Base-by-base conservation (phyloP, 2,113 vertebrate genomes). In the Edolisoma coerulescens region DNA sequence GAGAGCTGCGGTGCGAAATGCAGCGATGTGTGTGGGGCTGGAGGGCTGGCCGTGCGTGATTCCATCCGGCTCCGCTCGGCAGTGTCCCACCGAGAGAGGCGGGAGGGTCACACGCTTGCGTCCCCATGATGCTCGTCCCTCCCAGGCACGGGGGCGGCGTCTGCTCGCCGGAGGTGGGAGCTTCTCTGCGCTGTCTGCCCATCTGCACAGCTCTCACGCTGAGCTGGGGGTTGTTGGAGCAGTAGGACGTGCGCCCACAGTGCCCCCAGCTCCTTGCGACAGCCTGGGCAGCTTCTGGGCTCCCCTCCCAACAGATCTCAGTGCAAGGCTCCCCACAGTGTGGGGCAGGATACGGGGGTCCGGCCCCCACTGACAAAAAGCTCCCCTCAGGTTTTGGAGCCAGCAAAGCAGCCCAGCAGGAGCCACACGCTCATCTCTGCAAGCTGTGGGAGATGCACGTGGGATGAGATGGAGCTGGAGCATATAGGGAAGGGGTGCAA, bases 131-230 rank as follows among this genome's bases (percentile, higher is more conserved):
- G 74, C 56, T 67, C 2, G 0, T n/a, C 52, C 39, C 33, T 64
- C 39, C 39, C 1, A 1, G 39, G 60, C 50, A 6, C 1, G 0
- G 50, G 18, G n/a, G 8, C 1, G 3, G 50, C 0, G 0, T 81
- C 77, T 37, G n/a, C 61, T 57, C 1, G 0, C 27, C 9, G 73
- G n/a, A 60, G 33, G 12, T 20, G 64, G 71, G 87, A 61, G 81
- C 45, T 74, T 32, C 42, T 20, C 69, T 7, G n/a, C 2, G 3
- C 45, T 6, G 0, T 10, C 63, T 50, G 80, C 21, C 59, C 49
- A 6, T 22, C 56, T 1, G 7, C 49, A 24, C 1, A 0, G 54
- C 73, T 64, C 42, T 44, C 22, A 4, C 0, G 1, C 63, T 33
- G 63, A 73, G 81, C 85, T 54, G 71, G 30, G 20, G 20, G 33